Evolutionary conservation across 1,140 invertebrate genomes (phyloP), one percentile per base, ranked within the genome.

Genomic region (Ceratitis capitata): DNA sequence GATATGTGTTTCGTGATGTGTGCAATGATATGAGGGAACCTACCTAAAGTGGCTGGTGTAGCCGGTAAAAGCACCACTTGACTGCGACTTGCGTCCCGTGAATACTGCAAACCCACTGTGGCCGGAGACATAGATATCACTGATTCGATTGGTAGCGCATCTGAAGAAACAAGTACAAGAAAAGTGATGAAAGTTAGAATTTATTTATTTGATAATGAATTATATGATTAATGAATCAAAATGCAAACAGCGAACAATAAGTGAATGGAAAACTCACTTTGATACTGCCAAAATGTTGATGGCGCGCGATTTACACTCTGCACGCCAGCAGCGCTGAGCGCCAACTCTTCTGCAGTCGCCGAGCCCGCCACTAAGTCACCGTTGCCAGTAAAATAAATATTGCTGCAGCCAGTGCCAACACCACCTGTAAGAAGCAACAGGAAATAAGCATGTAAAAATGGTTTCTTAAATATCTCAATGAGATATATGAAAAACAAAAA

Each of bases 31-130:
- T 26, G 12, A 45, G 51, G 7, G 23, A 4, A 90, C 90, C 88
- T 91, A 91, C 90, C 90, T 88, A 91, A 89, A 85, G 90, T 94
- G 92, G 94, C 93, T 92, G 87, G 92, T 88, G 85, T 87, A 92
- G 87, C 90, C 61, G 96, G 96, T 85, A 97, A 94, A 61, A 97
- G 93, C 61, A 97, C 93, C 51, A 97, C 93, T 86, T 97, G 95
- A 51, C 96, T 96, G 26, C 95, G 96, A 19, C 95, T 93, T 32
- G 96, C 95, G 92, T 98, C 97, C 74, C 97, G 94, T 61, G 96
- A 95, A 87, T 97, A 93, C 92, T 97, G 96, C 92, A 96, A 95
- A 84, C 95, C 95, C 85, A 95, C 93, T 89, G 95, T 93, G 83
- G 94, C 94, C 91, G 95, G 93, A 83, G 94, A 94, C 93, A 93